Conservation (phyloP, 2,888 invertebrate genomes). For the Cerastis leucographa region DNA sequence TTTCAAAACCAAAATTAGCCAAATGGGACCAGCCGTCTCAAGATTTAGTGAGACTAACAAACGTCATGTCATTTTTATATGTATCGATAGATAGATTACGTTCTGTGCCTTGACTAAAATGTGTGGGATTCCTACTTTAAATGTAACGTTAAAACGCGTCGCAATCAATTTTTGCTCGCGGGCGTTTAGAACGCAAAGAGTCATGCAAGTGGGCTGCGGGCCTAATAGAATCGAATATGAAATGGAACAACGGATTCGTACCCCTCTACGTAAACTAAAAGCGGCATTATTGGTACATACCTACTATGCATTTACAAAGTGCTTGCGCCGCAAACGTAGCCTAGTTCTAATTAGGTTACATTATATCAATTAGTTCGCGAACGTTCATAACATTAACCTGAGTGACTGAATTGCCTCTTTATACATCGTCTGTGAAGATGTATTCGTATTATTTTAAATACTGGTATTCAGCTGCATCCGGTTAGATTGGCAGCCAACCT, state of each 20-base stretch:
- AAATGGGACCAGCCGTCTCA: too few relatives aligned
- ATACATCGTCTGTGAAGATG: neutral
- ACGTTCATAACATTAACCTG: conserved; percentile 32
- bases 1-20: too few relatives aligned
- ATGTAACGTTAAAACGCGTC: conserved; percentile 24
- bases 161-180: conserved; percentile 4
- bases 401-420: conserved; percentile 11
- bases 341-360: conserved; percentile 41
- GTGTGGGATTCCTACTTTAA: neutral
- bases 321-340: conserved; percentile 31
- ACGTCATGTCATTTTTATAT: too few relatives aligned
- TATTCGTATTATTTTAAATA: neutral
- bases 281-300: conserved; percentile 33
- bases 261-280: conserved; percentile 32
- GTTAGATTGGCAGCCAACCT: too few relatives aligned
- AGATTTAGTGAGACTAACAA: too few relatives aligned
- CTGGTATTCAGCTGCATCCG: too few relatives aligned
- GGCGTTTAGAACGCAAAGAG: conserved; percentile 18
- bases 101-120: conserved; percentile 6
- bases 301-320: conserved; percentile 20
- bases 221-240: conserved; percentile 49
- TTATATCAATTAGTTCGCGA: conserved; percentile 38
- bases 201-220: conserved; percentile 22
- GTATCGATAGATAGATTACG: too few relatives aligned
- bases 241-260: conserved; percentile 39